Evolutionary conservation across 2,797 vertebrate species (phyloP), one percentile per base, ranked within the genome.

Genomic region (Schizopygopsis malacanthus): DNA sequence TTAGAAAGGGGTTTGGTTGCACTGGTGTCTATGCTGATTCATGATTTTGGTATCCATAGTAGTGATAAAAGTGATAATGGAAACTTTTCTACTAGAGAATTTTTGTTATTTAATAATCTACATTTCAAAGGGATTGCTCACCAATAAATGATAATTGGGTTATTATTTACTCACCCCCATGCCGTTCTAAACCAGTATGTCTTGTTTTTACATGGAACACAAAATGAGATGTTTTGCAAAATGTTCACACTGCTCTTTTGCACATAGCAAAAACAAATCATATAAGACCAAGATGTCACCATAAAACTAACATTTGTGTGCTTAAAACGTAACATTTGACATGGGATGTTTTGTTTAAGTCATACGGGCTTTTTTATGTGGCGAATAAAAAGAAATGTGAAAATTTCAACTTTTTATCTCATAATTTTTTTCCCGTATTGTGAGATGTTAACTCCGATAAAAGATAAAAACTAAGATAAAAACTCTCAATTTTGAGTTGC

Each of bases 1-100:
- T 84, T 67, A 71, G 76, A 67, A 84, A 28, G 77, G 13, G 69
- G 76, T 76, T 80, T 41, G 25, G 69, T 85, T 83, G 83, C 85
- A 41, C 56, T 80, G 83, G 82, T 54, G 67, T 59, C 56, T 11
- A 5, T 65, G 73, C 85, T 86, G 84, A 88, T 85, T 81, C 63
- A 65, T 67, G 77, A 69, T 81, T 85, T 56, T 47, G 79, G 78
- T 88, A 76, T 37, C 79, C 22, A 56, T 73, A 80, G 79, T n/a
- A n/a, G n/a, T n/a, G n/a, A n/a, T n/a, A n/a, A 22, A 7, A 54
- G 33, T 39, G 20, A 16, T 69, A 41, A 56, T 25, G 20, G 33
- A 37, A 41, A 25, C 3, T 6, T 81, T 67, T 50, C 20, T n/a
- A 59, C 33, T 59, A n/a, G 18, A 39, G 33, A 3, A n/a, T 77